Conservation (phyloP, 2,797 vertebrate species). For the Sorex maritimensis region DNA sequence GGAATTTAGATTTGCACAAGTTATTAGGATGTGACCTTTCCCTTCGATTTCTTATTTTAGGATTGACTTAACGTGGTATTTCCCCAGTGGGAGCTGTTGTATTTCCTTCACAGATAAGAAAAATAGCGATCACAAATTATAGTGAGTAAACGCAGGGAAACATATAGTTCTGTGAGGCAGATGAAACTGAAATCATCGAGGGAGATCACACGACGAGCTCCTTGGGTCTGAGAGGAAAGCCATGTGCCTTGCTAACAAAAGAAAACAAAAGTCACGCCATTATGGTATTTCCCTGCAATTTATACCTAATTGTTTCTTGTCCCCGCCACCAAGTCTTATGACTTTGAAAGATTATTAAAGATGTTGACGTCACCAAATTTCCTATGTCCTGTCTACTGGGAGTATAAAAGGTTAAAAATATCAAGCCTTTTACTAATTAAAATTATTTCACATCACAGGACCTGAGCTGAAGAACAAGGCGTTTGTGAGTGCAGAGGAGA, state of each 20-base stretch:
- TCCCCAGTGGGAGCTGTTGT: slow-evolving; percentile 94
- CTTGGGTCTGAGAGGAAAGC: slow-evolving; percentile 89
- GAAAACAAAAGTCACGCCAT: slow-evolving; percentile 81
- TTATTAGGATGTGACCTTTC: slow-evolving; percentile 97
- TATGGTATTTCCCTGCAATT: slow-evolving; percentile 87
- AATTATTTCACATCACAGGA: slow-evolving; percentile 79
- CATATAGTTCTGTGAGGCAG: slow-evolving; percentile 82
- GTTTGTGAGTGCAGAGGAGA: slow-evolving; percentile 39
- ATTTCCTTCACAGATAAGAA: slow-evolving; percentile 96
- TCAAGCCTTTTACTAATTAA: slow-evolving; percentile 75
- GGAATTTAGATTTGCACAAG: slow-evolving; percentile 95
- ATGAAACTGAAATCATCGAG: slow-evolving; percentile 86
- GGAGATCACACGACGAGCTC: slow-evolving; percentile 84
- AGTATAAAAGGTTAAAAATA: slow-evolving; percentile 85
- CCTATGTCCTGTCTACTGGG: slow-evolving; percentile 78
- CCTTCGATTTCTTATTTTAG: slow-evolving; percentile 97
- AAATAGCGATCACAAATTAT: slow-evolving; percentile 91
- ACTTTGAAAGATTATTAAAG: slow-evolving; percentile 84
- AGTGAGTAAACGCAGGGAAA: slow-evolving; percentile 84
- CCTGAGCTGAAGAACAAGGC: slow-evolving; percentile 67
- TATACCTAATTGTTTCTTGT: slow-evolving; percentile 75
- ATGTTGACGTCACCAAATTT: slow-evolving; percentile 83
- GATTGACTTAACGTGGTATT: slow-evolving; percentile 95
- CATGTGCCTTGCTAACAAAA: slow-evolving; percentile 80
- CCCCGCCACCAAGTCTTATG: slow-evolving; percentile 80